These are phyloP conservation scores for Procavia capensis DNA, from an alignment of 2,113 vertebrate genomes.

Conservation along the genomic window DNA sequence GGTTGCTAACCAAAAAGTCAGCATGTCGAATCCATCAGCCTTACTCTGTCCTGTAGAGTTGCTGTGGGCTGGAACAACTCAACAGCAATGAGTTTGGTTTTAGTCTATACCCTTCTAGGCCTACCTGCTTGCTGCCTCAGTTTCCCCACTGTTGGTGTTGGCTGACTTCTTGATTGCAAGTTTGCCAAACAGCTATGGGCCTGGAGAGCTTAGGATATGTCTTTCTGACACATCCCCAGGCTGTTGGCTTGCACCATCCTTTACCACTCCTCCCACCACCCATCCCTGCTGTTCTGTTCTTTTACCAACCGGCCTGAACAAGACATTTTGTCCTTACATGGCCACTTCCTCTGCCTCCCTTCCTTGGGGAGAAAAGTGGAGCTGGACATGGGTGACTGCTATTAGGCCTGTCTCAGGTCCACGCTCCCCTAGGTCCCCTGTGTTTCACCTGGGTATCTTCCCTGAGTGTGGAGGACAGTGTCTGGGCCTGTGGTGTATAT, in stretches of 20 bases:
- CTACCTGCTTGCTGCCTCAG: neutral
- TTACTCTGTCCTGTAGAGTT: too few species aligned
- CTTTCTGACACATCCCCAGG: neutral
- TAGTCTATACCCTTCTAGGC: neutral
- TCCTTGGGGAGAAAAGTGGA: neutral
- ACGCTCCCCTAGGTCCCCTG: neutral
- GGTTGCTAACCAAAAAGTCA: too few species aligned
- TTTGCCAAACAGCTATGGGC: neutral
- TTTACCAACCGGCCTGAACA: neutral
- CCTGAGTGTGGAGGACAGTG: neutral
- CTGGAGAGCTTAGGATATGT: neutral
- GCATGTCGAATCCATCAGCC: too few species aligned
- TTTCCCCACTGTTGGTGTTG: constrained; percentile 12
- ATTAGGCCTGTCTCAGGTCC: neutral
- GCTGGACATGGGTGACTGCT: neutral
- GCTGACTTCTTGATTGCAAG: neutral
- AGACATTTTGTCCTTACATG: constrained; percentile 57
- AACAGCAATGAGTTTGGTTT: too few species aligned
- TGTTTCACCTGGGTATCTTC: neutral
- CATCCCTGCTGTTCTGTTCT: constrained; percentile 44
- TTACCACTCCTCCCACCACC: neutral
- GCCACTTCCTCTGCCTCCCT: constrained; percentile 44
- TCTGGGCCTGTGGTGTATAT: neutral
- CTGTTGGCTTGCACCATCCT: constrained; percentile 7
- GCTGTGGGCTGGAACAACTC: too few species aligned